Evolutionary conservation across 2,888 invertebrate genomes (phyloP).

Genomic region (Hyalella azteca): DNA sequence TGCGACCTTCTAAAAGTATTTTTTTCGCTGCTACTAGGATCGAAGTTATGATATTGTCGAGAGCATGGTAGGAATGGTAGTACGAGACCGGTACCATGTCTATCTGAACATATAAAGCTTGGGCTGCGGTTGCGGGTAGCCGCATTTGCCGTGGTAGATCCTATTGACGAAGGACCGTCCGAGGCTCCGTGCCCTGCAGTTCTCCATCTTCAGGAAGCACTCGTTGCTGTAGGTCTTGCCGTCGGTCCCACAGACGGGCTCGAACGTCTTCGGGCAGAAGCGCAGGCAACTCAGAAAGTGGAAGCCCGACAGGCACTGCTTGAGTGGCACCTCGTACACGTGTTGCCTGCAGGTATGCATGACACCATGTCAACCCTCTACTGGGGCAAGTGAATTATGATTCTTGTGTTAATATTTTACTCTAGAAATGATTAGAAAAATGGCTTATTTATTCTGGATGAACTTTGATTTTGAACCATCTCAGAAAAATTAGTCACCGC

Average conservation of each 20-base stretch:
- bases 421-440: too few species aligned
- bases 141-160: conserved; percentile 52
- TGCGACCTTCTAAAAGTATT: too few species aligned
- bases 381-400: too few species aligned
- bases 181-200: conserved; percentile 54
- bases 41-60: too few species aligned
- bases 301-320: conserved; percentile 50
- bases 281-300: conserved; percentile 54
- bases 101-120: conserved; percentile 59
- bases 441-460: too few species aligned
- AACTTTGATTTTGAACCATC: too few species aligned
- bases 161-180: conserved; percentile 50
- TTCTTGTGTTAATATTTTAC: too few species aligned
- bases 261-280: conserved; percentile 56
- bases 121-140: conserved; percentile 49
- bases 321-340: conserved; percentile 52
- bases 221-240: conserved; percentile 83
- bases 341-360: conserved; percentile 50
- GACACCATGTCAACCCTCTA: too few species aligned
- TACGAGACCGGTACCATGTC: too few species aligned
- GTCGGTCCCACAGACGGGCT: conserved; percentile 82
- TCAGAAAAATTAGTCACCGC: too few species aligned
- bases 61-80: too few species aligned
- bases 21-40: too few species aligned
- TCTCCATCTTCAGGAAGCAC: conserved; percentile 73